Percentiles rank a stretch among this genome's conserved stretches.
Evolutionary conservation across 2,113 vertebrate species (phyloP).

Genomic region (Poicephalus meyeri): DNA sequence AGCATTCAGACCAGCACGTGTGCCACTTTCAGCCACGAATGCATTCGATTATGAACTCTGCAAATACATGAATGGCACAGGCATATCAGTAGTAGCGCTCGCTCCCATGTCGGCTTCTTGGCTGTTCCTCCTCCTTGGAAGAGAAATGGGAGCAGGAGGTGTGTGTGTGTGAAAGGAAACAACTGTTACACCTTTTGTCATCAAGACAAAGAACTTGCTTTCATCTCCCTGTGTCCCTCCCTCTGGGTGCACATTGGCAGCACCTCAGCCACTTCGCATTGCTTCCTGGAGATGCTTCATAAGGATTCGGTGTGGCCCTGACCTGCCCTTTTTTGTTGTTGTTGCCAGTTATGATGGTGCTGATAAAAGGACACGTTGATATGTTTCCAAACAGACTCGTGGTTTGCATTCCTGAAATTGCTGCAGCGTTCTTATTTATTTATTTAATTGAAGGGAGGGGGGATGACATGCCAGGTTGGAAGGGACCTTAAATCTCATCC

Average conservation of each 20-base stretch:
- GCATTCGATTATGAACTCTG: background rate
- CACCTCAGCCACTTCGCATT: background rate
- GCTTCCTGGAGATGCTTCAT: slow-evolving; percentile 43
- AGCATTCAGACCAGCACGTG: slow-evolving; percentile 61
- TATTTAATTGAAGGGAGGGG: background rate
- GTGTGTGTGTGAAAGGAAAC: background rate
- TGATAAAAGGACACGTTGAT: slow-evolving; percentile 26
- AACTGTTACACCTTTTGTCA: slow-evolving; percentile 67
- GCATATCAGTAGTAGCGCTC: background rate
- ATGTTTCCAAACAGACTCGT: slow-evolving; percentile 30
- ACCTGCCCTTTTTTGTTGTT: slow-evolving; percentile 7
- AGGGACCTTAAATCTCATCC: no score
- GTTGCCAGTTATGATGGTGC: slow-evolving; percentile 18
- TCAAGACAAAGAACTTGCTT: slow-evolving; percentile 66
- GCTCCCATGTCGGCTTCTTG: background rate
- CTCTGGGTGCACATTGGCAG: background rate
- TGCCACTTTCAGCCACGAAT: background rate
- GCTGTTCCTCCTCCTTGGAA: background rate
- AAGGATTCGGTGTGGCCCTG: slow-evolving; percentile 17
- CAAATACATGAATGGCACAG: slow-evolving; percentile 4
- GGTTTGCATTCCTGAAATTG: slow-evolving; percentile 68
- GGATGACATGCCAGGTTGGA: no score
- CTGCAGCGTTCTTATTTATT: slow-evolving; percentile 8
- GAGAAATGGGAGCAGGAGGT: background rate
- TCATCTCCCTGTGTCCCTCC: background rate